Conservation (phyloP, 2,888 invertebrate genomes). For the Tethea ocularis region DNA sequence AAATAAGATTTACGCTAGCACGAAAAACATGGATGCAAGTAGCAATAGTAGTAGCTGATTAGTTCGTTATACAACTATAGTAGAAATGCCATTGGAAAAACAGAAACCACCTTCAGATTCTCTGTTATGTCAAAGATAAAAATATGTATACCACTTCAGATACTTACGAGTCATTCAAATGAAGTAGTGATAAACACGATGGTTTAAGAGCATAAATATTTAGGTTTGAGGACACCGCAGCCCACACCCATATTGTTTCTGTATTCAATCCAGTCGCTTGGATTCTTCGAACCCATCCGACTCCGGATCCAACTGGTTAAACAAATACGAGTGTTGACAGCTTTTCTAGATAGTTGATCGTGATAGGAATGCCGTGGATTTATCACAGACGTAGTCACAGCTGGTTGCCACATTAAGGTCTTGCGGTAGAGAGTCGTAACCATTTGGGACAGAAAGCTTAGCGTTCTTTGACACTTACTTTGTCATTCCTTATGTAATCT, state of each 20-base stretch:
- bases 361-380: background rate
- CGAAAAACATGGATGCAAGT: background rate
- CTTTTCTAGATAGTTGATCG: background rate
- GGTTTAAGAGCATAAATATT: conserved; percentile 19
- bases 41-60: background rate
- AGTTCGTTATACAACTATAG: background rate
- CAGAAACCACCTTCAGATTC: background rate
- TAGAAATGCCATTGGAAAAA: background rate
- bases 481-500: background rate
- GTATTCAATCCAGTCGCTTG: conserved; percentile 2
- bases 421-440: background rate
- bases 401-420: background rate
- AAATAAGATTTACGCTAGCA: background rate
- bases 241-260: conserved; percentile 18
- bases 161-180: conserved; percentile 6
- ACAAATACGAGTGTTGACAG: conserved; percentile 5
- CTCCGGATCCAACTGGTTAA: conserved; percentile 4
- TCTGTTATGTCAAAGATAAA: background rate
- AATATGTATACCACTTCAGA: background rate
- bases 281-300: conserved; percentile 1
- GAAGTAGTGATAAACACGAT: conserved; percentile 15
- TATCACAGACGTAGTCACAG: background rate
- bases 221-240: conserved; percentile 12
- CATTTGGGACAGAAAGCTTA: background rate
- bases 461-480: background rate